Evolutionary conservation across 2,888 invertebrate genomes (phyloP), one percentile per base, ranked within the genome.

Genomic region (Ormyrus labotus): DNA sequence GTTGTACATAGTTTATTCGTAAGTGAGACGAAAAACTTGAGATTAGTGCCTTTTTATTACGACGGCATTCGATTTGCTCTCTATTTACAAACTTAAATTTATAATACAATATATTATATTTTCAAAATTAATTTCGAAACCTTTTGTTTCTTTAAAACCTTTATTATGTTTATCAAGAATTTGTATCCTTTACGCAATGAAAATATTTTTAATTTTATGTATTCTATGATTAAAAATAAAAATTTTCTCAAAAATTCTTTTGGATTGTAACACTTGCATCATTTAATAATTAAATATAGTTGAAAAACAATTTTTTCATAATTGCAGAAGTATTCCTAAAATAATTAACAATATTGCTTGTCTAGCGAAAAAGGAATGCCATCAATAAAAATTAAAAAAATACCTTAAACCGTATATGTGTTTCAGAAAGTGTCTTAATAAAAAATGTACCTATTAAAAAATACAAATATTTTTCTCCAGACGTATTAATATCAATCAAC

Each of bases 371-470:
- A 68, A 34, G 34, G 4, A 3, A 34, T 34, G 34, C 34, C 34
- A 34, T 34, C 34, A 34, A 34, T 34, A 34, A 34, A 34, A 34
- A 34, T 34, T 34, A 34, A 34, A 34, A 34, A 34, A 34, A 34
- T 34, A 34, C 34, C 34, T 34, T 34, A 34, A 34, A 34, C 34
- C 34, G 34, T 34, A 34, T 34, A 60, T 11, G 63, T 74, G 74
- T 69, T 79, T 70, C 70, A 78, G 57, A 76, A 82, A 78, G 78
- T 80, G 78, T 82, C 74, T 78, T 80, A 81, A 81, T 47, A 13
- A 79, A 79, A 34, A 71, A 58, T 70, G 63, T 78, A 83, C 81
- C 60, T 75, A 13, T 58, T 55, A 57, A 73, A 74, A 72, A 81
- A 53, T 61, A 70, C 13, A 11, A 34, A 48, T 11, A 50, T 50